Conservation (phyloP, 2,888 invertebrate species). For the Pristionchus entomophagus region DNA sequence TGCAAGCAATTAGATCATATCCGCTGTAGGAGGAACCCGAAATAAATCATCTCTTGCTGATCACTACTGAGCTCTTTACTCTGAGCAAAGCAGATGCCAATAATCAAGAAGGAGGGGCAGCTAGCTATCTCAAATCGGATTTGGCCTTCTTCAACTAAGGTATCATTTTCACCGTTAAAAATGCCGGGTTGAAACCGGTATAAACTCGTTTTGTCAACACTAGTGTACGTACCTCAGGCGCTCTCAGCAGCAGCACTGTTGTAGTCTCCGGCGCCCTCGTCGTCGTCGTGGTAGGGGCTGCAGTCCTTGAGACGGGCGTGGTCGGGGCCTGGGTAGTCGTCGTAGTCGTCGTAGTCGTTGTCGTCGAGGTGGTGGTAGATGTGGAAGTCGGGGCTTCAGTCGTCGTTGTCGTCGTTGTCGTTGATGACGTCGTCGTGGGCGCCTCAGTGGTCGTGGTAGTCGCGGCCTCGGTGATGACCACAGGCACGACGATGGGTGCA, state of each 20-base stretch:
- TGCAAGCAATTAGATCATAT: no score
- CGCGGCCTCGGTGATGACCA: constrained; percentile 3
- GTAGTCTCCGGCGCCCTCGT: neutral
- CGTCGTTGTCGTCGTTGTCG: constrained; percentile 37
- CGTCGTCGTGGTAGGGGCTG: constrained; percentile 17
- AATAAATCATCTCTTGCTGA: no score
- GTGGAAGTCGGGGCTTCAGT: neutral
- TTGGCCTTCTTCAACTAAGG: no score
- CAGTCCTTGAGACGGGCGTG: neutral
- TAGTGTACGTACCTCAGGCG: constrained; percentile 15
- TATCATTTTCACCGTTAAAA: no score
- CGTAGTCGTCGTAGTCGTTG: neutral
- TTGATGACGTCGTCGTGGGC: neutral
- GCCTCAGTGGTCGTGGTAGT: neutral
- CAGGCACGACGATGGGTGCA: neutral
- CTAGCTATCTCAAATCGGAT: neutral
- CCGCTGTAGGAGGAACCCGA: no score
- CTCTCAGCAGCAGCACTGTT: neutral
- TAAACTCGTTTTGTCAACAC: no score
- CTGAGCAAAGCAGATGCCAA: no score
- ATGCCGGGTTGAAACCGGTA: no score
- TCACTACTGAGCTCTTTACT: no score
- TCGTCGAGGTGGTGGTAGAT: neutral
- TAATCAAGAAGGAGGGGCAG: no score
- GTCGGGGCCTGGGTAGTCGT: neutral